A percentile compares a stretch with the other conserved stretches of the same genome.
Evolutionary conservation across 2,797 vertebrate species (phyloP).

Genomic region (Antennarius maculatus): DNA sequence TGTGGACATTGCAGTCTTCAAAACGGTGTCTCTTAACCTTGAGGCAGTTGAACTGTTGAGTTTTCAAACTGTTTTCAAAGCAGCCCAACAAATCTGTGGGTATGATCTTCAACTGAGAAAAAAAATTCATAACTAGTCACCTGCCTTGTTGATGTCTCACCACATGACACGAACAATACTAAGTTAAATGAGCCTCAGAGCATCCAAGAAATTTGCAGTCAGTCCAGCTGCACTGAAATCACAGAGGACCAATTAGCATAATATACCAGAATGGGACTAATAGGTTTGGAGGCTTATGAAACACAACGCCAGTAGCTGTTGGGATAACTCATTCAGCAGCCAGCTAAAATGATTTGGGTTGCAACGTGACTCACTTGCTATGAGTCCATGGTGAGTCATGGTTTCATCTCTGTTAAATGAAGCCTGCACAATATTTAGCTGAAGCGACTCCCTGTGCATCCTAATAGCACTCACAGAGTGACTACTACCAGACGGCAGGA

Average conservation of each 20-base stretch:
- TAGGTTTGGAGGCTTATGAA: conserved; percentile 35
- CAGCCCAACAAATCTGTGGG: neutral
- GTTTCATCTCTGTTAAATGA: conserved; percentile 67
- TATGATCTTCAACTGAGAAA: conserved; percentile 11
- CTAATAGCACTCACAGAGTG: conserved; percentile 56
- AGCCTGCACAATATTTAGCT: conserved; percentile 65
- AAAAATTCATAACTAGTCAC: conserved; percentile 17
- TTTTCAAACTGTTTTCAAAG: neutral
- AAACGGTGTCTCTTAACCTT: no score
- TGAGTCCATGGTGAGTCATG: conserved; percentile 62
- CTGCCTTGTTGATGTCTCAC: conserved; percentile 20
- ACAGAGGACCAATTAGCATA: conserved; percentile 51
- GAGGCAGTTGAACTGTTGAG: no score
- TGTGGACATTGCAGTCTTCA: no score
- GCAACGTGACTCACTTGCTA: conserved; percentile 51
- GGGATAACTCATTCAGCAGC: conserved; percentile 52
- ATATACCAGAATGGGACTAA: conserved; percentile 45
- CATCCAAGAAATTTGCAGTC: conserved; percentile 17
- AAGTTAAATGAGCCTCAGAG: conserved; percentile 42
- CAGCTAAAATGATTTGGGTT: conserved; percentile 25
- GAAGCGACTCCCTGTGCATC: conserved; percentile 55
- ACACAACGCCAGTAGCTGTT: conserved; percentile 36
- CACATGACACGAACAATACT: conserved; percentile 38
- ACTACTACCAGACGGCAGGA: conserved; percentile 55
- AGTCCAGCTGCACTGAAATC: conserved; percentile 22